Percentiles rank a stretch among this genome's conserved stretches.
Evolutionary conservation across 2,888 invertebrate genomes (phyloP).

Genomic region (Spilarctia lutea): DNA sequence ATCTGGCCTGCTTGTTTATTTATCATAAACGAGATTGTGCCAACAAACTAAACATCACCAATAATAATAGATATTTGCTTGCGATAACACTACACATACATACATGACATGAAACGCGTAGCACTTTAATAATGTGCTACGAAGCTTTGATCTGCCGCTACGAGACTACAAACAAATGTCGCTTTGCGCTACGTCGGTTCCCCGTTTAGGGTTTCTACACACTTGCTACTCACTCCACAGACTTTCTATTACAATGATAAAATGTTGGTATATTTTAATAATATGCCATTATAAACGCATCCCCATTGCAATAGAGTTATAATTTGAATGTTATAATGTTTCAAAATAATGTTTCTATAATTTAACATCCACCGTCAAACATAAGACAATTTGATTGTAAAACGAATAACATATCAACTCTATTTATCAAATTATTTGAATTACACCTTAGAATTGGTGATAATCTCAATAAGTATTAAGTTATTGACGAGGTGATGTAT

Average conservation of each 20-base stretch:
- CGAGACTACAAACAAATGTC: constrained; percentile 56
- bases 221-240: constrained; percentile 21
- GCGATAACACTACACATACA: constrained; percentile 23
- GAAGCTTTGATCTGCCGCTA: constrained; percentile 56
- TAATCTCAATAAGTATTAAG: too few species aligned
- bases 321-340: too few species aligned
- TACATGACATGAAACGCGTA: constrained; percentile 40
- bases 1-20: constrained; percentile 7
- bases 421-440: background rate
- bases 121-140: constrained; percentile 55
- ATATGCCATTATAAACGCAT: background rate
- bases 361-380: background rate
- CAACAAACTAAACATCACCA: constrained; percentile 15
- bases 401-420: too few species aligned
- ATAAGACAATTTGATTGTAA: background rate
- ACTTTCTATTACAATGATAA: background rate
- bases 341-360: too few species aligned
- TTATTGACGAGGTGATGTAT: background rate
- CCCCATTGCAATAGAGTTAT: background rate
- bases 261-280: background rate
- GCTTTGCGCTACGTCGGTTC: constrained; percentile 39
- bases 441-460: too few species aligned
- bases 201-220: constrained; percentile 39
- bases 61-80: constrained; percentile 13
- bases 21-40: background rate